Evolutionary conservation across 2,113 vertebrate genomes (phyloP).

Genomic region (Rhinolophus sinicus): DNA sequence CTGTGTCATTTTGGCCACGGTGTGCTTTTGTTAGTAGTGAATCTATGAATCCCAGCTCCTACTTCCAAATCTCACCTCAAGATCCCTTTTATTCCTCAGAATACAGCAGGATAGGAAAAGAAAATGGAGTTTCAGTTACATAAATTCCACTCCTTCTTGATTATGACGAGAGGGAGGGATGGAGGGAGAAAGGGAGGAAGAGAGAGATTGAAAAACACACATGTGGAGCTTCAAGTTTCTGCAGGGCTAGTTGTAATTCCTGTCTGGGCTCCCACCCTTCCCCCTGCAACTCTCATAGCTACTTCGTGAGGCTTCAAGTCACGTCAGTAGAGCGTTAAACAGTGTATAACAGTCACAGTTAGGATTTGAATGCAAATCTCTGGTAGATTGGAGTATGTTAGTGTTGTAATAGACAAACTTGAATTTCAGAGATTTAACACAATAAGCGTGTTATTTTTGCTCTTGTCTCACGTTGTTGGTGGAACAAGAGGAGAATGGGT

Average conservation of each 20-base stretch:
- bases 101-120: background rate
- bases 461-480: no score
- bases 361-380: background rate
- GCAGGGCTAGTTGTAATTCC: background rate
- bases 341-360: background rate
- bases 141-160: background rate
- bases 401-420: background rate
- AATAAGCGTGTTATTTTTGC: background rate
- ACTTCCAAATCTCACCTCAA: background rate
- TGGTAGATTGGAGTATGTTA: background rate
- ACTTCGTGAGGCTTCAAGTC: background rate
- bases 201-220: background rate
- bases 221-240: background rate
- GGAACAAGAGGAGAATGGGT: no score
- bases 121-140: background rate
- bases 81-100: background rate
- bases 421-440: background rate
- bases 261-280: rapidly evolving
- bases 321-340: background rate
- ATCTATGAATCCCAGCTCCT: background rate
- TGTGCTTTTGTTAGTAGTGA: background rate
- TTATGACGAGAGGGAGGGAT: background rate
- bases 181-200: no score
- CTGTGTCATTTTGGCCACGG: background rate
- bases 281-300: background rate